phyloP scores from a whole-genome alignment of 2,113 vertebrate genomes.

The Lagopus leucura region DNA sequence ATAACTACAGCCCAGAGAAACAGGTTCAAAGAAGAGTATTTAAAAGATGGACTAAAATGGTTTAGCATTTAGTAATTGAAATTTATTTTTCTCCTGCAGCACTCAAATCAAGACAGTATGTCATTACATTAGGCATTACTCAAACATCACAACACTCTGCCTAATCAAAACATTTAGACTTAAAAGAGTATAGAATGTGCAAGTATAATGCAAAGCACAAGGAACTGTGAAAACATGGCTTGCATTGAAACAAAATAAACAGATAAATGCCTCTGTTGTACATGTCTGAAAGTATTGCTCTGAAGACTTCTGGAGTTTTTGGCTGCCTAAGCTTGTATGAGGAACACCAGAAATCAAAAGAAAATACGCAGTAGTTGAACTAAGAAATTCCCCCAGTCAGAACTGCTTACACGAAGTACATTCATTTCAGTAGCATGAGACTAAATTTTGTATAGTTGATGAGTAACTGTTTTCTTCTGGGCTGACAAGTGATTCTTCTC shows the following conservation, averaged over 20 bases:
- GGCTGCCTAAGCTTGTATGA: neutral
- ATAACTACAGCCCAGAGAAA: constrained; percentile 49
- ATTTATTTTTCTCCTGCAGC: neutral
- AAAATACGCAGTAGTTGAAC: neutral
- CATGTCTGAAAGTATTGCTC: neutral
- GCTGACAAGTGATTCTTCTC: neutral
- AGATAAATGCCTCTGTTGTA: too few species aligned
- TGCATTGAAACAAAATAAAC: neutral
- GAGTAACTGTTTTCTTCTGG: neutral
- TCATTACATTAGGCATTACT: neutral
- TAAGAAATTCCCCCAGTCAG: neutral
- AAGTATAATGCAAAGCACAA: neutral
- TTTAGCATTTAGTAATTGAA: neutral
- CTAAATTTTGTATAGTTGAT: neutral
- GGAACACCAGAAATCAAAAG: neutral
- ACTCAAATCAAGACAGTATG: neutral
- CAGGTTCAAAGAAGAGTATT: constrained; percentile 26
- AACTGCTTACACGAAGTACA: neutral
- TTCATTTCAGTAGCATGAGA: neutral
- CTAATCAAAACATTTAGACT: neutral
- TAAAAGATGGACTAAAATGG: constrained; percentile 7
- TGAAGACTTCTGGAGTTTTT: neutral
- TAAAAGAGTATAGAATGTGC: neutral
- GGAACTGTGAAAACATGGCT: neutral
- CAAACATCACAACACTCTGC: neutral